phyloP scores from a whole-genome alignment of 1,140 invertebrate species.

The Penaeus chinensis region DNA sequence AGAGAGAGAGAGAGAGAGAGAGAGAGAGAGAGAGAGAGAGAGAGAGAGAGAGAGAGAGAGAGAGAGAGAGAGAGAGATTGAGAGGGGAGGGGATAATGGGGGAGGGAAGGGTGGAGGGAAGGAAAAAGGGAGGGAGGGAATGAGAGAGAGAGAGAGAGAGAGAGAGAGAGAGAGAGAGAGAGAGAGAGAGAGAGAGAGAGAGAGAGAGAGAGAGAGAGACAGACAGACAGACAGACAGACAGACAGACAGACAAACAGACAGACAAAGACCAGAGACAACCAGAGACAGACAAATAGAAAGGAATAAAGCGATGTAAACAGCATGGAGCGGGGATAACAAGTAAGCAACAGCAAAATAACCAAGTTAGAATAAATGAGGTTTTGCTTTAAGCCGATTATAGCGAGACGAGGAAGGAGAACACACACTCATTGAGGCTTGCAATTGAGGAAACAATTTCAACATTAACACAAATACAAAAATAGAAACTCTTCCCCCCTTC shows the following conservation, averaged over 20 bases:
- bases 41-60: neutral
- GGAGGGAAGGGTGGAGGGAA: neutral
- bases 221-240: neutral
- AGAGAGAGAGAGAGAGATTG: constrained; percentile 3
- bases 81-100: constrained; percentile 17
- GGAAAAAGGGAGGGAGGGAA: constrained; percentile 26
- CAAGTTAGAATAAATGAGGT: no score
- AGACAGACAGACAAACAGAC: neutral
- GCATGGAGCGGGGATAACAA: neutral
- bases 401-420: no score
- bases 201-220: neutral
- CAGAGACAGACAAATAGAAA: neutral
- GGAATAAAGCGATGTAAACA: neutral
- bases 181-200: constrained; percentile 16
- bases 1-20: neutral
- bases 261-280: neutral
- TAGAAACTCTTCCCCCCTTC: no score
- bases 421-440: no score
- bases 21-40: neutral
- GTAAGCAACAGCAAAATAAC: no score
- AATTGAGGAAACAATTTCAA: no score
- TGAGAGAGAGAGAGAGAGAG: constrained; percentile 42
- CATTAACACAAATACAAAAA: no score
- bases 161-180: constrained; percentile 32
- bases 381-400: no score